Evolutionary conservation across 2,113 vertebrate genomes (phyloP).

Genomic region (Thryonomys swinderianus): DNA sequence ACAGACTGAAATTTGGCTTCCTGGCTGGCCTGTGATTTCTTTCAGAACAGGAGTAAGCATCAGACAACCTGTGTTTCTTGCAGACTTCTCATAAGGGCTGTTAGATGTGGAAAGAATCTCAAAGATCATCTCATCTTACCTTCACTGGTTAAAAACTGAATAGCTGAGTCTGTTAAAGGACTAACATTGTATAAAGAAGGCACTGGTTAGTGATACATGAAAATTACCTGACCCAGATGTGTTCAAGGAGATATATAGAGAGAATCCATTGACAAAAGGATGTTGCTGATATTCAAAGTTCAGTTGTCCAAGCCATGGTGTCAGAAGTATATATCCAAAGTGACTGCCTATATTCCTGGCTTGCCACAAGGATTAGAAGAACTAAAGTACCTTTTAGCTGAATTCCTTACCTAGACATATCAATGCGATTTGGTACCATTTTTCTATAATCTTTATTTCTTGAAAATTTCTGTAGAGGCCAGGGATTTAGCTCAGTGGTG

Average conservation of each 20-base stretch:
- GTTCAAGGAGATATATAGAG: not conserved
- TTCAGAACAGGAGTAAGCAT: not conserved
- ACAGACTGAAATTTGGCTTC: not conserved
- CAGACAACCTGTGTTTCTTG: not conserved
- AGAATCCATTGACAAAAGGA: not conserved
- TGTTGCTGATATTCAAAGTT: not conserved
- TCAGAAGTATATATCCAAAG: not conserved
- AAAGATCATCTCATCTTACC: conserved; percentile 9
- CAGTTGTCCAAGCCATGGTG: not conserved
- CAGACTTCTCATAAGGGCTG: not conserved
- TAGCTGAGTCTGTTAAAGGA: conserved; percentile 28
- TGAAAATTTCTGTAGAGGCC: not conserved
- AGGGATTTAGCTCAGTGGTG: not conserved
- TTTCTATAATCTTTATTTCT: conserved; percentile 41
- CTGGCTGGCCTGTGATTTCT: not conserved
- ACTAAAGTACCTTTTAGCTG: not conserved
- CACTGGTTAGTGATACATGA: not conserved
- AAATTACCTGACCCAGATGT: not conserved
- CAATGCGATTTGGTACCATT: not conserved
- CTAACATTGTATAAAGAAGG: conserved; percentile 7
- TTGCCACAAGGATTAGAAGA: not conserved
- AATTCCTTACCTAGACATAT: not conserved
- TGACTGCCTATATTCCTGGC: not conserved
- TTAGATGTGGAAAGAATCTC: conserved; percentile 24
- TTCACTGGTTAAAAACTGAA: not conserved